Conservation (phyloP, 2,113 vertebrate genomes). For the Ptilorrhoa leucosticta region DNA sequence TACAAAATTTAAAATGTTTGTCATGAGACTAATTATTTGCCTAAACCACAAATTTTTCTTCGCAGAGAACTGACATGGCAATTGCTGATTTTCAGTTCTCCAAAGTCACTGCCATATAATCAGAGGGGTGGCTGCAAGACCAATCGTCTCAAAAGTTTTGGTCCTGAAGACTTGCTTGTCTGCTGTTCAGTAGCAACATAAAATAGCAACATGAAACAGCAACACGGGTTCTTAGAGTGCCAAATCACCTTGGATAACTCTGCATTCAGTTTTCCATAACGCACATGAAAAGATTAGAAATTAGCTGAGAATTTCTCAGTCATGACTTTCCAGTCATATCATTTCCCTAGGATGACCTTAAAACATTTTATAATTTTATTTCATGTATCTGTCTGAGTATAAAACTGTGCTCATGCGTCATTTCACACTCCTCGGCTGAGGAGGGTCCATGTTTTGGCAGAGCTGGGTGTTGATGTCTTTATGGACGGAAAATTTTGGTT, state of each 20-base stretch:
- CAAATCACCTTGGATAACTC: neutral
- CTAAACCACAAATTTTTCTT: neutral
- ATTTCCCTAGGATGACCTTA: slow-evolving; percentile 53
- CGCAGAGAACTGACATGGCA: neutral
- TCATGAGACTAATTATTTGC: neutral
- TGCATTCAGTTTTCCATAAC: neutral
- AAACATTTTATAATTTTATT: slow-evolving; percentile 44
- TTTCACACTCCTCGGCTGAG: slow-evolving; percentile 46
- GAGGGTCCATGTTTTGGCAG: slow-evolving; percentile 56
- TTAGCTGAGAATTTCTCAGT: slow-evolving; percentile 5
- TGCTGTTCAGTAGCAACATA: neutral
- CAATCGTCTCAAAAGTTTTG: neutral
- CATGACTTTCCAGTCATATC: neutral
- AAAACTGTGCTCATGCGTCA: slow-evolving; percentile 18
- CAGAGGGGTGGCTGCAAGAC: neutral
- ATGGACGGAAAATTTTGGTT: slow-evolving; percentile 53
- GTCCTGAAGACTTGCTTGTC: neutral
- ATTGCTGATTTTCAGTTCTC: neutral
- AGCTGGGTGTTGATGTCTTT: slow-evolving; percentile 55
- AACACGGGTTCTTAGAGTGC: neutral
- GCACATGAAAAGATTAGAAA: neutral
- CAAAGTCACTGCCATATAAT: neutral
- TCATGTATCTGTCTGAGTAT: slow-evolving; percentile 22
- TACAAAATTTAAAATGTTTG: neutral
- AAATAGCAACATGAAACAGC: neutral